A percentile compares a stretch with the other conserved stretches of the same genome.
phyloP scores from a whole-genome alignment of 2,888 invertebrate species.

The Tenthredo scrophulariae region DNA sequence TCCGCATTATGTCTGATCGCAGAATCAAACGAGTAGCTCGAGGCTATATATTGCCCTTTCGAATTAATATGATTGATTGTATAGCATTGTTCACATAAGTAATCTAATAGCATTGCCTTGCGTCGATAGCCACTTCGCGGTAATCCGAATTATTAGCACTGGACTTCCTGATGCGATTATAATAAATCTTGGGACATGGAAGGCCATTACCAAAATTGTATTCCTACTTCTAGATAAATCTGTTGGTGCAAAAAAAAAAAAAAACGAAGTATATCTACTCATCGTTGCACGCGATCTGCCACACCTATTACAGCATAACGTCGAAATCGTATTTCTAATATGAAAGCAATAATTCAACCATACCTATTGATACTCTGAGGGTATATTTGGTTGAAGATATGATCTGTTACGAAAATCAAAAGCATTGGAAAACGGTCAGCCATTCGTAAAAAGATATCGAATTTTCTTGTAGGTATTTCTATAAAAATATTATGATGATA shows the following conservation, averaged over 20 bases:
- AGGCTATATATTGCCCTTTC: not conserved
- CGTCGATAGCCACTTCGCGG: not conserved
- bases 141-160: not conserved
- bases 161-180: not conserved
- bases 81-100: not conserved
- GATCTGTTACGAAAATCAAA: not conserved
- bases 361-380: not conserved
- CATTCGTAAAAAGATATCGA: not conserved
- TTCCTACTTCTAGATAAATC: not conserved
- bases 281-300: slow-evolving; percentile 12
- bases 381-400: too few species aligned
- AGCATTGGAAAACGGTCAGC: not conserved
- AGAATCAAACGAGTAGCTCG: not conserved
- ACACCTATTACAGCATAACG: not conserved
- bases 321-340: not conserved
- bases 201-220: slow-evolving; percentile 17
- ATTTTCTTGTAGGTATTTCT: not conserved
- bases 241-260: not conserved
- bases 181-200: not conserved
- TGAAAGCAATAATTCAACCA: not conserved
- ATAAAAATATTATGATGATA: not conserved
- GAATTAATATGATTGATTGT: slow-evolving; percentile 26
- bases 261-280: not conserved
- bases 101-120: not conserved
- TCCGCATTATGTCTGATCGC: not conserved